These are phyloP conservation scores for Sula dactylatra DNA, from an alignment of 2,113 vertebrate species.

Conservation along the genomic window DNA sequence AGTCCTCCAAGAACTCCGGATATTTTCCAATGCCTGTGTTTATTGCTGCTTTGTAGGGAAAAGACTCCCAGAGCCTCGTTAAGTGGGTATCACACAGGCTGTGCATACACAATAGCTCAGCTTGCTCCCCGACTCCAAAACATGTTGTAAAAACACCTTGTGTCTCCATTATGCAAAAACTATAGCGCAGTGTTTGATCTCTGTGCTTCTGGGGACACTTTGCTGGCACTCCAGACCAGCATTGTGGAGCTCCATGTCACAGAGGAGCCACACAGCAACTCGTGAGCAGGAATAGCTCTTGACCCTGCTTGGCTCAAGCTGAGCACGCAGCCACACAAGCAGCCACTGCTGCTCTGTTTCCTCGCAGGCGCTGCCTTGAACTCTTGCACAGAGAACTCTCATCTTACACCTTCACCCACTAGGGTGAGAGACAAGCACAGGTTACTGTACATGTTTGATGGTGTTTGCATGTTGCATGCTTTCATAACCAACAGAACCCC, in stretches of 20 bases:
- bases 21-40: background rate
- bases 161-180: background rate
- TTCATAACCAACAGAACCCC: accelerated
- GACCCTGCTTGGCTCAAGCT: background rate
- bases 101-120: background rate
- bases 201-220: background rate
- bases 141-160: background rate
- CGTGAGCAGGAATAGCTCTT: background rate
- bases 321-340: background rate
- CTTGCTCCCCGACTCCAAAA: background rate
- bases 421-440: background rate
- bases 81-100: background rate
- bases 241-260: background rate
- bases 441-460: background rate
- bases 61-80: background rate
- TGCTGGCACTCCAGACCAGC: background rate
- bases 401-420: background rate
- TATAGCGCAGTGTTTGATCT: background rate
- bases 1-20: background rate
- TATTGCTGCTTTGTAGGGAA: background rate
- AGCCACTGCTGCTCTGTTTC: background rate
- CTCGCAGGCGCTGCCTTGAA: background rate
- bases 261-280: background rate
- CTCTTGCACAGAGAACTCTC: background rate
- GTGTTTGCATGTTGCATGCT: background rate